phyloP scores from a whole-genome alignment of 1,140 invertebrate genomes.

The Zaprionus gabonicus region DNA sequence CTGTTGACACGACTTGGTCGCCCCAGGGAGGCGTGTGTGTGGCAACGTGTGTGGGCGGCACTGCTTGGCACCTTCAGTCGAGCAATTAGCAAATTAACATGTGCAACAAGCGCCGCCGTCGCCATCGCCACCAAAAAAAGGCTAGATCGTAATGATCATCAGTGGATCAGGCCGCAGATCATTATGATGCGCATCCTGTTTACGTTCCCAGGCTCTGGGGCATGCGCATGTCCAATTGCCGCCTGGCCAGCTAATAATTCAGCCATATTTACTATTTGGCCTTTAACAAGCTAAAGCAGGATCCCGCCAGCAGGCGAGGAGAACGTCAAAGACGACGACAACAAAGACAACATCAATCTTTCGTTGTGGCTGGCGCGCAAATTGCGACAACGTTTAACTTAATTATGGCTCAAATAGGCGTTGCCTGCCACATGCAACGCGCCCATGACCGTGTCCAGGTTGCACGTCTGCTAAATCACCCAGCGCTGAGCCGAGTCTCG shows the following conservation, averaged over 20 bases:
- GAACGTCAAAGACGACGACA: slow-evolving; percentile 33
- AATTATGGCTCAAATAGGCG: slow-evolving; percentile 81
- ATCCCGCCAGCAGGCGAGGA: slow-evolving; percentile 30
- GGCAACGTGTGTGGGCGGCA: slow-evolving; percentile 36
- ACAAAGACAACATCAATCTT: slow-evolving; percentile 81
- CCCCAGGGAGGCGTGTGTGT: slow-evolving; percentile 16
- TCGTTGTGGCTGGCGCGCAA: slow-evolving; percentile 64
- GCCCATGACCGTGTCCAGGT: slow-evolving; percentile 65
- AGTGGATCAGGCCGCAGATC: neutral
- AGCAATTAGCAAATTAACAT: slow-evolving; percentile 69
- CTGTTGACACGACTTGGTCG: slow-evolving; percentile 59
- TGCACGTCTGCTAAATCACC: slow-evolving; percentile 12
- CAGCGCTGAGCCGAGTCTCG: neutral
- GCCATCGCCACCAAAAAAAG: slow-evolving; percentile 14
- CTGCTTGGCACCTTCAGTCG: slow-evolving; percentile 62
- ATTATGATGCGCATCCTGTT: slow-evolving; percentile 29
- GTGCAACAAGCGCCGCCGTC: slow-evolving; percentile 29
- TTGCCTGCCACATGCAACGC: slow-evolving; percentile 59
- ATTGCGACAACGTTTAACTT: slow-evolving; percentile 83
- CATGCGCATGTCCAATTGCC: slow-evolving; percentile 74
- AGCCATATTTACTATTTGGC: slow-evolving; percentile 71
- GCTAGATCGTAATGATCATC: neutral
- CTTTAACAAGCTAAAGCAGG: slow-evolving; percentile 61
- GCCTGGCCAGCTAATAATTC: slow-evolving; percentile 70
- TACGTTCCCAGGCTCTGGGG: slow-evolving; percentile 60